These are phyloP conservation scores for Neelides sp. DNA, from an alignment of 1,140 invertebrate species.

Conservation along the genomic window DNA sequence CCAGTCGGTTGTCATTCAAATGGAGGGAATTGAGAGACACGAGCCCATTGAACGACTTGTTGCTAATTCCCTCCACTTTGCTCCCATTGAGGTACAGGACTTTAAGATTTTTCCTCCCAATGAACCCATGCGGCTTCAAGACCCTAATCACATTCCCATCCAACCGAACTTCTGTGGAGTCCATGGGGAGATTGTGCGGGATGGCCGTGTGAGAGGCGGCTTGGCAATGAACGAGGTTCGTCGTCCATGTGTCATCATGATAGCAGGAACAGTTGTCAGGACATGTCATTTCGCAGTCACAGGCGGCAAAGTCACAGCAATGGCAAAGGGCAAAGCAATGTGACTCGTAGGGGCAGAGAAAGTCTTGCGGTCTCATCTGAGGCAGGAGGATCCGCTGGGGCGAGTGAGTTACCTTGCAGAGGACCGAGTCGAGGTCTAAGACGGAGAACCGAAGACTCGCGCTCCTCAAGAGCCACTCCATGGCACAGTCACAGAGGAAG, in stretches of 20 bases:
- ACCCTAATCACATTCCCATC: constrained; percentile 76
- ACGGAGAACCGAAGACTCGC: constrained; percentile 66
- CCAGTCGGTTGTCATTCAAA: constrained; percentile 69
- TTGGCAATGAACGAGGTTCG: constrained; percentile 82
- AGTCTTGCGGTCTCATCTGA: constrained; percentile 67
- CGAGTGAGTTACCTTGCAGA: constrained; percentile 68
- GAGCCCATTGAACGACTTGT: constrained; percentile 80
- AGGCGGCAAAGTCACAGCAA: constrained; percentile 87
- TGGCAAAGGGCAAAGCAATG: constrained; percentile 86
- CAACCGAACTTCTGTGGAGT: constrained; percentile 79
- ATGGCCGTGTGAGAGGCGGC: constrained; percentile 56
- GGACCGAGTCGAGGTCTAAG: constrained; percentile 72
- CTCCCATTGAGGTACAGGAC: constrained; percentile 63
- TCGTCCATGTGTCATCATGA: constrained; percentile 82
- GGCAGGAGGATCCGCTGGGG: constrained; percentile 48
- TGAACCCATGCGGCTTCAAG: constrained; percentile 76
- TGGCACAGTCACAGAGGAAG: constrained; percentile 80
- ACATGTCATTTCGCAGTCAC: constrained; percentile 89
- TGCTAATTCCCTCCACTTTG: constrained; percentile 71
- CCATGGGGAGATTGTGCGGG: constrained; percentile 78
- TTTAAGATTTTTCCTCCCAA: constrained; percentile 76
- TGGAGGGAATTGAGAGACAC: constrained; percentile 66
- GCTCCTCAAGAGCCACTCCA: constrained; percentile 80
- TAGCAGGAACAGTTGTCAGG: constrained; percentile 82
- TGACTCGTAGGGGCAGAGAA: constrained; percentile 77